Evolutionary conservation across 2,113 vertebrate genomes (phyloP).

Genomic region (Ariopsis seemanni): DNA sequence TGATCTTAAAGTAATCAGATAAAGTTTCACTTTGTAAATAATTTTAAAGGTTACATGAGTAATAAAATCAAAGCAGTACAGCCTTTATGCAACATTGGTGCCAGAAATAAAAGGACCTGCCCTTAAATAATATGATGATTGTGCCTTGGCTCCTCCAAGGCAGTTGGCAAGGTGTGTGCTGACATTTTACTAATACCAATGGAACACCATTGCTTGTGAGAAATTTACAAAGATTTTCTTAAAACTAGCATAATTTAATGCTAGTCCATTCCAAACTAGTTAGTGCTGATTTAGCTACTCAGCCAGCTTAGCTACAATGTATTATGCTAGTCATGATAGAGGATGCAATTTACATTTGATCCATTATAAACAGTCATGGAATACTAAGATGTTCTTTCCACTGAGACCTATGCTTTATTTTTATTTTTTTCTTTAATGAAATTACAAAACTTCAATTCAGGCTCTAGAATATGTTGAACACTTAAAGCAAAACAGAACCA

Average conservation of each 20-base stretch:
- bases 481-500: no score
- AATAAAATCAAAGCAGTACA: not conserved
- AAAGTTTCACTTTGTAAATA: not conserved
- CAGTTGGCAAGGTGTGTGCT: not conserved
- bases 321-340: not conserved
- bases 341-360: not conserved
- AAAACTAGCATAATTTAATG: not conserved
- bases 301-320: not conserved
- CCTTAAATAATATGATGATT: slow-evolving; percentile 11
- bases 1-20: not conserved
- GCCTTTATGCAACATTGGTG: not conserved
- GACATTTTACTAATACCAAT: slow-evolving; percentile 7
- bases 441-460: not conserved
- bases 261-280: not conserved
- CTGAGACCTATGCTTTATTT: not conserved
- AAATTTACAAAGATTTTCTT: not conserved
- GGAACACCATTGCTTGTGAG: slow-evolving; percentile 40
- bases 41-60: not conserved
- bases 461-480: not conserved
- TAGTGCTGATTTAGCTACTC: not conserved
- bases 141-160: not conserved
- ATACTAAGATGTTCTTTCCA: not conserved
- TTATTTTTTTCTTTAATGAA: not conserved
- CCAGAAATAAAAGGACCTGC: slow-evolving; percentile 8
- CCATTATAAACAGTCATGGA: not conserved